Evolutionary conservation across 1,140 invertebrate genomes (phyloP).

Genomic region (Aethina tumida): DNA sequence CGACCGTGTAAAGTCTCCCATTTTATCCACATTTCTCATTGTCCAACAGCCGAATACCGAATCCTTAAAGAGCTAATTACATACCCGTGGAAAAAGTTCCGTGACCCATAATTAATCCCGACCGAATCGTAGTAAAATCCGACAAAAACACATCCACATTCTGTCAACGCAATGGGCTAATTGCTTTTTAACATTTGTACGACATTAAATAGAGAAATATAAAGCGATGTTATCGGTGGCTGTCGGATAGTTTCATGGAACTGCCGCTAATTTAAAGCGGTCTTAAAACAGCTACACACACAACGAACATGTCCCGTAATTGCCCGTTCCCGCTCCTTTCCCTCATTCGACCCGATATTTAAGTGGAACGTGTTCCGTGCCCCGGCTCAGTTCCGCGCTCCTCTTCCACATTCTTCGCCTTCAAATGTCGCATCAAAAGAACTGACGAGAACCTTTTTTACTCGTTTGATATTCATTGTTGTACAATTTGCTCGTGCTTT

Average conservation of each 20-base stretch:
- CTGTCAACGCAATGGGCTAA: no score
- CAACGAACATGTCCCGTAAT: slow-evolving; percentile 16
- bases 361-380: no score
- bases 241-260: slow-evolving; percentile 16
- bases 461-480: no score
- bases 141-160: no score
- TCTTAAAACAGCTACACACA: slow-evolving; percentile 14
- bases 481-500: no score
- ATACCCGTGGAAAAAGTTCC: neutral
- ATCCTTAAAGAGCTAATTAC: slow-evolving; percentile 1
- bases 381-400: slow-evolving; percentile 6
- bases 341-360: slow-evolving; percentile 7
- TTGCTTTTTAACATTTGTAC: slow-evolving; percentile 17
- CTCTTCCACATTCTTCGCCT: slow-evolving; percentile 7
- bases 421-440: no score
- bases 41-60: slow-evolving; percentile 4
- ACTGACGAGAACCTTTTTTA: no score
- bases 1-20: slow-evolving; percentile 10
- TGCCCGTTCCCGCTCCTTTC: no score
- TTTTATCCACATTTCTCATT: slow-evolving; percentile 1
- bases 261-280: slow-evolving; percentile 18
- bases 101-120: neutral
- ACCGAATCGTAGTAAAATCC: slow-evolving; percentile 3
- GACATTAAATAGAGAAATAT: slow-evolving; percentile 16
- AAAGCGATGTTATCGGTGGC: slow-evolving; percentile 14